Base-by-base conservation (phyloP, 2,797 vertebrate genomes). In the Oreochromis grahami region DNA sequence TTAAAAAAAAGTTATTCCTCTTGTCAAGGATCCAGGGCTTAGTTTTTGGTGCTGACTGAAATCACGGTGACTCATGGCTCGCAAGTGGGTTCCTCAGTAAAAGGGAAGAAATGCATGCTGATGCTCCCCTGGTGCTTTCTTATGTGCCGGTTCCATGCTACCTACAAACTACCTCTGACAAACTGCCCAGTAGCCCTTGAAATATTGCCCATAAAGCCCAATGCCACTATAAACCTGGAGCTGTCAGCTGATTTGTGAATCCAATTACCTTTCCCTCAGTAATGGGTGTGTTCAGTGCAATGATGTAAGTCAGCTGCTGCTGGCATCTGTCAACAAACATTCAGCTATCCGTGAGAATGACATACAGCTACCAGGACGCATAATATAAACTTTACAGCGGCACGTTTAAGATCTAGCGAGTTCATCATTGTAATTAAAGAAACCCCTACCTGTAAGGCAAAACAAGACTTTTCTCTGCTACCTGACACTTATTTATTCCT, bases 211-310 rank as follows among this genome's bases (percentile, higher is more conserved):
- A 95, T 95, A 90, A 95, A 95, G 79, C 90, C 81, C 93, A 88
- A 80, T 86, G 84, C 86, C 89, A 88, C 93, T 72, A 93, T 95
- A 95, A 96, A 96, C 91, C 92, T 89, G 90, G 86, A 95, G 88
- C 88, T 86, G 89, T 93, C 92, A 89, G 87, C 93, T 95, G 96
- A 96, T 96, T 96, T 96, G 95, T 96, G 94, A 95, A 96, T 96
- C 94, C 95, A 96, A 96, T 97, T 96, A 97, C 94, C 91, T 93
- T 80, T 80, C 79, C 86, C 84, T 90, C 93, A 93, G 92, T 96
- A 96, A 96, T 96, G 94, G 96, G 91, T 94, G 93, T 94, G 95
- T 96, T 95, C 92, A 94, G 87, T 84, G 90, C 85, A 88, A 92
- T 94, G 94, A 95, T 95, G 89, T 91, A 92, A 94, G 92, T 93